A percentile compares a stretch with the other conserved stretches of the same genome.
phyloP scores from a whole-genome alignment of 2,888 invertebrate species.

The Melanotus villosus region DNA sequence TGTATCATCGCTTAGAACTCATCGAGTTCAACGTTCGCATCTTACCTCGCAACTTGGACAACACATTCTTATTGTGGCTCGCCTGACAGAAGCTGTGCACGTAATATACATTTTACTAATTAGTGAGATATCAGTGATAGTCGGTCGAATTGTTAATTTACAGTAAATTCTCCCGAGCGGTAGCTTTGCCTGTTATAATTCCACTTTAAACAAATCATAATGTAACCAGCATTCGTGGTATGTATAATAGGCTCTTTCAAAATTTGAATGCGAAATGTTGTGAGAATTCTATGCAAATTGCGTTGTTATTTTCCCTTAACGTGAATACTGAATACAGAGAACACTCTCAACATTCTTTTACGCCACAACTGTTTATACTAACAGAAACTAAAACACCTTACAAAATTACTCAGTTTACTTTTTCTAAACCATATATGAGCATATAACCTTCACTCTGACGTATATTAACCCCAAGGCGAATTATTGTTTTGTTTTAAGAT shows the following conservation, averaged over 20 bases:
- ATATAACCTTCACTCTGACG: too few species aligned
- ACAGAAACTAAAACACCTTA: too few species aligned
- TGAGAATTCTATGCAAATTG: constrained; percentile 16
- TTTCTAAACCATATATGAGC: too few species aligned
- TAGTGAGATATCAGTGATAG: constrained; percentile 26
- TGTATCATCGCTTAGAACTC: constrained; percentile 36
- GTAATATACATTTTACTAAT: constrained; percentile 46
- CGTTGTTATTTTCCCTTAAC: constrained; percentile 1
- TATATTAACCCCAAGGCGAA: too few species aligned
- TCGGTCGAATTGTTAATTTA: constrained; percentile 21
- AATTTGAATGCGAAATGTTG: constrained; percentile 8
- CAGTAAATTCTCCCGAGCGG: constrained; percentile 11
- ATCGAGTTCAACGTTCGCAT: constrained; percentile 49
- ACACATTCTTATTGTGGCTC: constrained; percentile 48
- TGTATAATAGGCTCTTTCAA: not conserved
- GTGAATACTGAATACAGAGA: constrained; percentile 7
- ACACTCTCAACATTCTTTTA: not conserved
- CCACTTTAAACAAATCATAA: not conserved
- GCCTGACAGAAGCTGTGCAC: constrained; percentile 47
- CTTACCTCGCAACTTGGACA: constrained; percentile 47
- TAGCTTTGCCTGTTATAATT: constrained; percentile 6
- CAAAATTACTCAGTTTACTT: too few species aligned
- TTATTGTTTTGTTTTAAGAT: too few species aligned
- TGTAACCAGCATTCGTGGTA: not conserved
- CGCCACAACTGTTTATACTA: not conserved